phyloP scores from a whole-genome alignment of 2,113 vertebrate species.

The Emberiza fucata region DNA sequence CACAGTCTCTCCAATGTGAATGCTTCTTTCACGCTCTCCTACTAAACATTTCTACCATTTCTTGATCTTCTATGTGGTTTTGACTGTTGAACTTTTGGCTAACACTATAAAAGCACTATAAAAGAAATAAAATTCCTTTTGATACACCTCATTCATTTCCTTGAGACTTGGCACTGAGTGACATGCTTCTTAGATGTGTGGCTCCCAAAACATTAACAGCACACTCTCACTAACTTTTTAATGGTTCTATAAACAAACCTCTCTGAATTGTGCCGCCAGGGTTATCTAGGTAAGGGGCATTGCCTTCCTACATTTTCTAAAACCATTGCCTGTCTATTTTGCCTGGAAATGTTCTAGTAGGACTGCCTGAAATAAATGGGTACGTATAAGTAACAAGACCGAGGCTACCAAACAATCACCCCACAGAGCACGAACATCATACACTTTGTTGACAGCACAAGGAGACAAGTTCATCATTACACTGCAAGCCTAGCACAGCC shows the following conservation, averaged over 20 bases:
- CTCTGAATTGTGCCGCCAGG: not conserved
- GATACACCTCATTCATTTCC: constrained; percentile 48
- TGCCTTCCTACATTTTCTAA: not conserved
- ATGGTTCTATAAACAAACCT: not conserved
- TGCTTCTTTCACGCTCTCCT: constrained; percentile 29
- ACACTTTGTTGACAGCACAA: not conserved
- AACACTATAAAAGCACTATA: not conserved
- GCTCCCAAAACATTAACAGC: not conserved
- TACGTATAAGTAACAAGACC: not conserved
- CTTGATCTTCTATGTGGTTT: constrained; percentile 47
- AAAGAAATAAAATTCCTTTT: constrained; percentile 44
- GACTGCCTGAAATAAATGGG: not conserved
- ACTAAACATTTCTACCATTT: constrained; percentile 10
- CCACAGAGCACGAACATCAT: not conserved
- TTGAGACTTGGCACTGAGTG: constrained; percentile 10
- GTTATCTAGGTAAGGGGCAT: not conserved
- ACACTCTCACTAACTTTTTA: constrained; percentile 3
- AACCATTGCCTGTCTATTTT: not conserved
- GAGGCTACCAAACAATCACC: not conserved
- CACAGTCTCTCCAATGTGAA: constrained; percentile 10
- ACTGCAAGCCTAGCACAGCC: not conserved
- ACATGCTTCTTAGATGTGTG: not conserved
- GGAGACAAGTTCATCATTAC: not conserved
- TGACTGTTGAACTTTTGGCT: constrained; percentile 27
- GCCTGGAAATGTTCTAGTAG: not conserved